Base-by-base conservation (phyloP, 2,888 invertebrate species). In the Piscicola geometra region DNA sequence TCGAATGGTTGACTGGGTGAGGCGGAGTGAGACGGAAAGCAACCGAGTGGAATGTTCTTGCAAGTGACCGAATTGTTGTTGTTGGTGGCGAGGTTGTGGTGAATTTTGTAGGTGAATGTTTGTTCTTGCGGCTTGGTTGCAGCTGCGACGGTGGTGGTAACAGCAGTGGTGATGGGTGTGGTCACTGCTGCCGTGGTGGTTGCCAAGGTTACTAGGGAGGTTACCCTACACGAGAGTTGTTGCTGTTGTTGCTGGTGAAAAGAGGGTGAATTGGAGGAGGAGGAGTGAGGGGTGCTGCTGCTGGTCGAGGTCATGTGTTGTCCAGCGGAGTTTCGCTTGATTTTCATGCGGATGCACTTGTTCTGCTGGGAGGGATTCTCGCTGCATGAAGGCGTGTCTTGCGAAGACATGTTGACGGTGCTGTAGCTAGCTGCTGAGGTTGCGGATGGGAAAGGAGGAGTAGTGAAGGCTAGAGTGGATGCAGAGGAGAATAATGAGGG, bases 321-420 rank as follows among this genome's bases (percentile, higher is more conserved):
- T 9, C 30, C 75, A 18, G 66, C 52, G 25, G 70, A 41, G 71
- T 75, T 77, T 25, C 77, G 66, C 36, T 77, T 77, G 72, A 77
- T 77, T 30, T 75, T 71, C 77, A 77, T 77, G 30, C 75, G 75
- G n/a, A 77, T 71, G 47, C 77, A 73, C 32, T 73, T 73, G 56
- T 73, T 73, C 36, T 73, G 73, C 0, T 73, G 73, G 41, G 28
- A 33, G 1, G 73, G 36, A 36, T 41, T 73, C n/a, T n/a, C n/a
- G n/a, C n/a, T n/a, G 30, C 25, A 18, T 21, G 52, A 52, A 12
- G 60, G 3, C 3, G 35, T 9, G 33, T 73, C 73, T 28, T 60
- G 73, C 18, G 33, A 30, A 35, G 56, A 32, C 60, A 73, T 33
- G 36, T 36, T 73, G 28, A 73, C 73, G 25, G 73, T 35, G 25